These are phyloP conservation scores for Pentalonia nigronervosa DNA, from an alignment of 1,140 invertebrate species.

Conservation along the genomic window DNA sequence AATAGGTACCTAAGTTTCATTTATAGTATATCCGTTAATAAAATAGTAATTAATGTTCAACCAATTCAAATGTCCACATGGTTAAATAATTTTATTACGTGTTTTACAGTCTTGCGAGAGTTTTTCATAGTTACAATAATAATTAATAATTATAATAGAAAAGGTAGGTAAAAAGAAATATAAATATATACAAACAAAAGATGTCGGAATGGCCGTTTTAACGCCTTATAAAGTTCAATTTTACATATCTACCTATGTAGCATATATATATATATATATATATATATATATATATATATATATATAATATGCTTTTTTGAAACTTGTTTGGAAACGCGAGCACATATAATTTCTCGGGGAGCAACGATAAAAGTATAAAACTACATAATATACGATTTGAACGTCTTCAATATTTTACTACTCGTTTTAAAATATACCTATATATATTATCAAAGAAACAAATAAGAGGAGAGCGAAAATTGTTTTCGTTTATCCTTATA, in stretches of 20 bases:
- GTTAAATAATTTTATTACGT: background rate
- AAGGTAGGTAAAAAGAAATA: background rate
- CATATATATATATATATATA: background rate
- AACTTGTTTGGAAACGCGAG: background rate
- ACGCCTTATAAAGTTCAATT: slow-evolving; percentile 21
- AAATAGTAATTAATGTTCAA: background rate
- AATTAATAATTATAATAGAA: background rate
- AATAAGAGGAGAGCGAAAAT: slow-evolving; percentile 7
- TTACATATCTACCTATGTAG: no score
- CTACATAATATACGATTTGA: slow-evolving; percentile 30
- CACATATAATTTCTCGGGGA: background rate
- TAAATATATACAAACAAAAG: background rate
- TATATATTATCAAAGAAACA: background rate
- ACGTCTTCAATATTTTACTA: slow-evolving; percentile 26
- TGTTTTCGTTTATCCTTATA: background rate
- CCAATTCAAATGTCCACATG: background rate
- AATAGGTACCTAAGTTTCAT: background rate
- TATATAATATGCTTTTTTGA: background rate
- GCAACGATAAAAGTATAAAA: slow-evolving; percentile 13
- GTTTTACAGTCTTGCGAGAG: background rate
- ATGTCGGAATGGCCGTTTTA: background rate
- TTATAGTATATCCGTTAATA: background rate
- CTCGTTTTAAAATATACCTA: background rate
- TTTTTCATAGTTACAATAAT: background rate
- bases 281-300: background rate